Conservation (phyloP, 1,140 invertebrate genomes). For the Triops longicaudatus region DNA sequence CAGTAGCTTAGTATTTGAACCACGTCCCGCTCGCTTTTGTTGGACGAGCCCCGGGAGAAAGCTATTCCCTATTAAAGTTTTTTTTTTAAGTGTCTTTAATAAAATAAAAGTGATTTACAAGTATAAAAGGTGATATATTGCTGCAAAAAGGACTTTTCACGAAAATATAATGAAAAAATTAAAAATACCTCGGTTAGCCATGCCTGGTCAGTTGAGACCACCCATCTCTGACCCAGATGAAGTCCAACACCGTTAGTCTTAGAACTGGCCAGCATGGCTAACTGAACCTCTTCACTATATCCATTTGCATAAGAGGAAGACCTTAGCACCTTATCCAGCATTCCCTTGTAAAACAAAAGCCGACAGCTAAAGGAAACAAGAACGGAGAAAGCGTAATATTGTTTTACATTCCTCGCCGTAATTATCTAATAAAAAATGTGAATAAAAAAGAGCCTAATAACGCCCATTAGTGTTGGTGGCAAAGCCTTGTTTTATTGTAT, state of each 20-base stretch:
- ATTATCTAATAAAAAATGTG: not conserved
- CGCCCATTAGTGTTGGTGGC: not conserved
- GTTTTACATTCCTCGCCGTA: not conserved
- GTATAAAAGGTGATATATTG: no score
- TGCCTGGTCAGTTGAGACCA: constrained; percentile 4
- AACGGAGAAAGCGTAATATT: not conserved
- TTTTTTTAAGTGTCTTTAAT: no score
- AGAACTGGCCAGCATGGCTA: not conserved
- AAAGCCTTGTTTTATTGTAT: not conserved
- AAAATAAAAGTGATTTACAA: no score
- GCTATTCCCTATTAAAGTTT: no score
- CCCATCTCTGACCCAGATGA: constrained; percentile 6
- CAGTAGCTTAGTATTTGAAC: no score
- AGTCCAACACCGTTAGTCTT: constrained; percentile 1
- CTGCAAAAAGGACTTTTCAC: no score
- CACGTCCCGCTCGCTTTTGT: no score
- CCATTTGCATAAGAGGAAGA: constrained; percentile 11
- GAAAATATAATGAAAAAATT: no score
- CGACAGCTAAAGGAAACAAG: not conserved
- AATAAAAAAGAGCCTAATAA: not conserved
- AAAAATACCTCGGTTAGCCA: not conserved
- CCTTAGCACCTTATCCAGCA: not conserved
- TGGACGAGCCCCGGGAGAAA: no score
- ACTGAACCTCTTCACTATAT: not conserved
- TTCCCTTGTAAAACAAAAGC: not conserved